Evolutionary conservation across 2,797 vertebrate species (phyloP).

Genomic region (Pitangus sulphuratus): DNA sequence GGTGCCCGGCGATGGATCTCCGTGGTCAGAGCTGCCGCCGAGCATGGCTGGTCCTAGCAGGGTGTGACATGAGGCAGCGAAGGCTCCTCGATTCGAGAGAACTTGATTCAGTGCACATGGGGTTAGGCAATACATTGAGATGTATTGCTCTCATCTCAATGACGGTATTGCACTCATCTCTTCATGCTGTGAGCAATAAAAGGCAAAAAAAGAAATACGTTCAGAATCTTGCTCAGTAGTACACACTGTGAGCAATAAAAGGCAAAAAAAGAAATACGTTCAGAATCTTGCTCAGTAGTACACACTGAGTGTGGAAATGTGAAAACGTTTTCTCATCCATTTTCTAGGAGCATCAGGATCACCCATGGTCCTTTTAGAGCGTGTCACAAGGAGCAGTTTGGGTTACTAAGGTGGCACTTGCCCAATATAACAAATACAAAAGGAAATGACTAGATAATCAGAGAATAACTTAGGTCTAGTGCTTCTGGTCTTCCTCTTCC

Average conservation of each 20-base stretch:
- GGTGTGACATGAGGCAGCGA: fast-evolving
- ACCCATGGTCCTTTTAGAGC: fast-evolving
- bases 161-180: fast-evolving
- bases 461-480: neutral
- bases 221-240: neutral
- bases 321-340: fast-evolving
- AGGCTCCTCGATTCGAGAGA: neutral
- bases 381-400: neutral
- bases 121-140: neutral
- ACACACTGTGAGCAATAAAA: too few species aligned
- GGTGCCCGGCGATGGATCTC: neutral
- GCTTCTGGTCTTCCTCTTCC: fast-evolving
- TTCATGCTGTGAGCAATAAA: fast-evolving
- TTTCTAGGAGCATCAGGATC: neutral
- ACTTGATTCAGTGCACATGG: fast-evolving
- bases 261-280: too few species aligned
- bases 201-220: fast-evolving
- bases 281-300: neutral
- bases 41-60: fast-evolving
- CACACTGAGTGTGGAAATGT: neutral
- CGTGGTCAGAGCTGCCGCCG: neutral
- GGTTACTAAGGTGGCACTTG: neutral
- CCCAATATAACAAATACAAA: neutral
- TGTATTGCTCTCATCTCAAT: fast-evolving
- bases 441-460: neutral